Evolutionary conservation across 1,140 invertebrate species (phyloP), one percentile per base, ranked within the genome.

Genomic region (Watersipora subatra): DNA sequence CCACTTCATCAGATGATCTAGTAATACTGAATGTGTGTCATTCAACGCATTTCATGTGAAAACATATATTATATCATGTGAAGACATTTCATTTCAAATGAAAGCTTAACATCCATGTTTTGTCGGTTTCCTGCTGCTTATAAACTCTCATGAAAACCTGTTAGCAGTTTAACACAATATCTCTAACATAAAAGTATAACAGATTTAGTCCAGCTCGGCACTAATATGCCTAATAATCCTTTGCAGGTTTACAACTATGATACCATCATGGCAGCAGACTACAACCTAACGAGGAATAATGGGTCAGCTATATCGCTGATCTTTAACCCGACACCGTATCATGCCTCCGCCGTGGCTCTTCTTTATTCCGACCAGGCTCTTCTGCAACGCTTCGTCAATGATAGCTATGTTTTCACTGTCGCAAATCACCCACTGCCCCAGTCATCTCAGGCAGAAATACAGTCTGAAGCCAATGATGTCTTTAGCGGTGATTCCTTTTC

Each of bases 291-390:
- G 27, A 26, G 28, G 1, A 22, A 66, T 22, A 24, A 46, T n/a
- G 56, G 20, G 26, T 29, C 64, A 7, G 57, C 61, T 12, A 68
- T 65, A 12, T 73, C 65, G n/a, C 75, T 75, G 1, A 76, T 75
- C 63, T 84, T 84, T 71, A 84, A 84, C 65, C 80, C 82, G 68
- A 81, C 84, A 69, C 78, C 87, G 0, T 86, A 85, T 73, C 89
- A 91, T 73, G 84, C 87, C 56, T 82, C 87, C 30, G 86, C 86
- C 0, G 82, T 86, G 12, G 81, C 84, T 0, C 69, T 88, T 26
- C 84, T 84, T 71, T 64, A 84, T 15, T 68, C 87, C 1, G 79
- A 82, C 61, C 87, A 86, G 74, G 74, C 84, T 24, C 46, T 87
- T 24, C 72, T 87, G 2, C 73, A 80, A 61, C 76, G 75, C 66